Percentiles rank a stretch among this genome's conserved stretches.
Conservation (phyloP, 2,113 vertebrate genomes). For the Clupea harengus region DNA sequence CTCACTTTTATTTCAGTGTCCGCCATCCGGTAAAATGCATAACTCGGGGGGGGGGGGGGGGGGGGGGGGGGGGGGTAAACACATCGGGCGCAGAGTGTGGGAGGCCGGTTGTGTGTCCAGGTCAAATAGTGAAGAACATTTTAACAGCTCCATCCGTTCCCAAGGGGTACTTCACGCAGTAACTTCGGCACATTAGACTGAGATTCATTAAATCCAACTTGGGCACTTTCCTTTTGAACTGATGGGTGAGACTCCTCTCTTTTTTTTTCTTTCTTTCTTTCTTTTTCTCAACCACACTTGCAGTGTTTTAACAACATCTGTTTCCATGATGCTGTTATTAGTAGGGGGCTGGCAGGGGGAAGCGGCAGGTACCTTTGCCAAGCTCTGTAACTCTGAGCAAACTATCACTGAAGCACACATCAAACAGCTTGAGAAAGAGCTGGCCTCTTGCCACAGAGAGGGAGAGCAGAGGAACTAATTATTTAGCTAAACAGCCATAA, state of each 20-base stretch:
- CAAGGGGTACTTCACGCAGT: background rate
- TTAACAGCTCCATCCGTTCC: background rate
- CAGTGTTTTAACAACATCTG: slow-evolving; percentile 41
- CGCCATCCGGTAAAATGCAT: background rate
- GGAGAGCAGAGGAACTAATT: slow-evolving; percentile 53
- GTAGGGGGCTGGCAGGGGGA: slow-evolving; percentile 34
- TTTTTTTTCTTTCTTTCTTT: background rate
- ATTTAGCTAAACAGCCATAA: slow-evolving; percentile 57
- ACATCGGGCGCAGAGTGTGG: background rate
- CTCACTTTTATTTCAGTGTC: background rate
- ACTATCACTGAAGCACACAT: slow-evolving; percentile 49
- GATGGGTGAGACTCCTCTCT: background rate
- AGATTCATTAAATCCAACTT: background rate
- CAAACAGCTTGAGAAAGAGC: slow-evolving; percentile 44
- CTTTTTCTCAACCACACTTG: slow-evolving; percentile 13
- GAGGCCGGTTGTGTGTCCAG: background rate
- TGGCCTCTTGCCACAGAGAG: slow-evolving; percentile 43
- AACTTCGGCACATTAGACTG: background rate
- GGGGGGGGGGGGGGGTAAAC: background rate
- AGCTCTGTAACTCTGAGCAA: slow-evolving; percentile 44
- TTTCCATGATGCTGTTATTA: slow-evolving; percentile 40
- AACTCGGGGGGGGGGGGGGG: background rate
- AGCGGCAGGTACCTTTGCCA: slow-evolving; percentile 46
- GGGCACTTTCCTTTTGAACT: background rate
- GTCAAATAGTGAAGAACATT: background rate